A percentile compares a stretch with the other conserved stretches of the same genome.
These are phyloP conservation scores for Lordiphosa mommai DNA, from an alignment of 1,140 invertebrate genomes.

Conservation along the genomic window DNA sequence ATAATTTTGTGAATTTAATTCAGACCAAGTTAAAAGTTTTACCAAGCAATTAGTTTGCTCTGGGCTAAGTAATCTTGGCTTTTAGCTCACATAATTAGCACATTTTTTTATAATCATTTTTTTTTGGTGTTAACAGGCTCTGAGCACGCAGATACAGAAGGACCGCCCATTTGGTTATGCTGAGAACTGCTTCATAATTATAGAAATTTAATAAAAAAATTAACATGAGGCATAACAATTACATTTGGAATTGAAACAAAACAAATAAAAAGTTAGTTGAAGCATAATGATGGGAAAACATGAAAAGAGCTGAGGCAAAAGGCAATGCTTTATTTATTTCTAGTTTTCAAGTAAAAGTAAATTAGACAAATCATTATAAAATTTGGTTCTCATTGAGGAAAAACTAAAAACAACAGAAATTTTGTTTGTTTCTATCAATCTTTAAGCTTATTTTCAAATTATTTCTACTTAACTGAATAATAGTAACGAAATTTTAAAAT, in stretches of 20 bases:
- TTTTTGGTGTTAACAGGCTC: slow-evolving; percentile 43
- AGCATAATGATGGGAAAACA: background rate
- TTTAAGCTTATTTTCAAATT: no score
- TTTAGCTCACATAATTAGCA: slow-evolving; percentile 51
- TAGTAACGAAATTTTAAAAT: no score
- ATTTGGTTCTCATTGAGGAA: no score
- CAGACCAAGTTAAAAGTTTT: slow-evolving; percentile 29
- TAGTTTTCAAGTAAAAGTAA: no score
- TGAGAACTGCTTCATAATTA: slow-evolving; percentile 15
- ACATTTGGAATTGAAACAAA: slow-evolving; percentile 1
- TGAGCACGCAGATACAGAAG: slow-evolving; percentile 38
- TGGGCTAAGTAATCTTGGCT: slow-evolving; percentile 31
- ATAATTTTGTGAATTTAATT: slow-evolving; percentile 44
- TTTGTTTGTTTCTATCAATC: no score
- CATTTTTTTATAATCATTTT: slow-evolving; percentile 32
- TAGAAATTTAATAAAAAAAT: slow-evolving; percentile 12
- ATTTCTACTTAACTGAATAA: no score
- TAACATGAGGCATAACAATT: slow-evolving; percentile 8
- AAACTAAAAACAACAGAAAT: no score
- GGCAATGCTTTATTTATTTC: no score
- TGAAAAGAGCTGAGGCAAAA: no score
- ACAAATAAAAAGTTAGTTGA: background rate
- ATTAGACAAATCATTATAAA: no score
- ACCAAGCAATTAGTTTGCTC: slow-evolving; percentile 52
- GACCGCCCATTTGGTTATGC: background rate